Percentiles rank a stretch among this genome's conserved stretches.
Conservation (phyloP, 2,797 vertebrate species). For the Tachyglossus aculeatus region DNA sequence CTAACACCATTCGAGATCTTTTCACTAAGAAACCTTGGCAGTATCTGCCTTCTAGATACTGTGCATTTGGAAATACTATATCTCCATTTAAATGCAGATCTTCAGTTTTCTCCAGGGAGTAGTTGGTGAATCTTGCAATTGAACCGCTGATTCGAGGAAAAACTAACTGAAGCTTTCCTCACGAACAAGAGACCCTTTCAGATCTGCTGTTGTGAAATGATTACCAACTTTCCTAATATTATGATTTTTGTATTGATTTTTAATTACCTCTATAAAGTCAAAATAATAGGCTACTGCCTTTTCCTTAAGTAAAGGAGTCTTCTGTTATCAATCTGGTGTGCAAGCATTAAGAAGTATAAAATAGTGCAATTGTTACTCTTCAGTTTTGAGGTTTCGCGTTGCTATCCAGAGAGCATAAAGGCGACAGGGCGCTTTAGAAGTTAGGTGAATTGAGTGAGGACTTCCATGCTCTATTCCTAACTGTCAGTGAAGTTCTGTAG, state of each 20-base stretch:
- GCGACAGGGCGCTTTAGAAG: no score
- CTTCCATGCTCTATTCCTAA: no score
- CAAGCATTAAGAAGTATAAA: neutral
- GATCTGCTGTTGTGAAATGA: slow-evolving; percentile 67
- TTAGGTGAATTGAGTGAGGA: no score
- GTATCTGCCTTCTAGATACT: slow-evolving; percentile 75
- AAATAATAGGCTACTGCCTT: slow-evolving; percentile 14
- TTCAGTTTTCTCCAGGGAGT: slow-evolving; percentile 77
- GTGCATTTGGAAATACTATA: slow-evolving; percentile 72
- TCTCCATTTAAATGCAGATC: slow-evolving; percentile 81
- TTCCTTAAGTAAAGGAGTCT: slow-evolving; percentile 38
- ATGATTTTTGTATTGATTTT: slow-evolving; percentile 64
- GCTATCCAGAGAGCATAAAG: neutral
- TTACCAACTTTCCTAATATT: slow-evolving; percentile 67
- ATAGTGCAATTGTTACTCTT: neutral
- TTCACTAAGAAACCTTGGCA: slow-evolving; percentile 72
- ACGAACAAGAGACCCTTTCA: slow-evolving; percentile 70
- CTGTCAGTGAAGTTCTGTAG: no score
- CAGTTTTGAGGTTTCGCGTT: neutral
- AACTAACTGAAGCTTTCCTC: slow-evolving; percentile 74
- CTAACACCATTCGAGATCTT: slow-evolving; percentile 67
- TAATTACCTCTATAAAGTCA: slow-evolving; percentile 59
- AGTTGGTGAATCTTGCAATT: slow-evolving; percentile 74
- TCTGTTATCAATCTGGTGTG: neutral
- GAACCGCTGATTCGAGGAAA: slow-evolving; percentile 71